A percentile compares a stretch with the other conserved stretches of the same genome.
These are phyloP conservation scores for Abscondita cerata DNA, from an alignment of 2,888 invertebrate species.

Conservation along the genomic window DNA sequence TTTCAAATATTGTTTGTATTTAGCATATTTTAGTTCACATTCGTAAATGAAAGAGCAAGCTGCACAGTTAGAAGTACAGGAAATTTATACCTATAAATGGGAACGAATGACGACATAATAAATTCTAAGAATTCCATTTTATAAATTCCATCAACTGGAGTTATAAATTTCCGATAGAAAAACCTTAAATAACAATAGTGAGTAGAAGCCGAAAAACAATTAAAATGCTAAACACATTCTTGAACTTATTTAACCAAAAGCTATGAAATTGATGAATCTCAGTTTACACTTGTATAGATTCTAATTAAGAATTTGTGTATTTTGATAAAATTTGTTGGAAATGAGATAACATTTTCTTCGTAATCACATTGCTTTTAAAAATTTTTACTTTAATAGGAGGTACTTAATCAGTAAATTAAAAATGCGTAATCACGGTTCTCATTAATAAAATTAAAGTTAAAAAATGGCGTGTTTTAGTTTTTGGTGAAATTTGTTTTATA, in stretches of 20 bases:
- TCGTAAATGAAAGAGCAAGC: neutral
- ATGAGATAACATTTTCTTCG: too few relatives aligned
- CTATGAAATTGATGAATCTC: conserved; percentile 28
- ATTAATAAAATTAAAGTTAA: conserved; percentile 38
- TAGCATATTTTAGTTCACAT: neutral
- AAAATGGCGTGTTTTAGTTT: conserved; percentile 36
- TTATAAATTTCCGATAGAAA: conserved; percentile 44
- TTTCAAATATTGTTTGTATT: conserved; percentile 2
- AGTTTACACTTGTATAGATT: conserved; percentile 10
- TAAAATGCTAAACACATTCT: conserved; percentile 45
- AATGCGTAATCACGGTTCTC: conserved; percentile 38
- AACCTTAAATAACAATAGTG: conserved; percentile 45
- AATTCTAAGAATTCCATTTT: conserved; percentile 23
- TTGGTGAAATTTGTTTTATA: conserved; percentile 35
- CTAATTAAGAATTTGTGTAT: neutral
- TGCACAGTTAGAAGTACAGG: neutral
- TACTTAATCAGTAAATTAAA: conserved; percentile 12
- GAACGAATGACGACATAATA: conserved; percentile 15
- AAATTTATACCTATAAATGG: conserved; percentile 5
- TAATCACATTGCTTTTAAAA: neutral
- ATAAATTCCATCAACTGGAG: conserved; percentile 38
- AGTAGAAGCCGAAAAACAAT: conserved; percentile 37
- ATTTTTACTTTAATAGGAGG: neutral
- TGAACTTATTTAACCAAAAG: conserved; percentile 36
- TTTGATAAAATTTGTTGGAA: too few relatives aligned